A percentile compares a stretch with the other conserved stretches of the same genome.
phyloP scores from a whole-genome alignment of 2,113 vertebrate genomes.

The Macroglossus sobrinus region DNA sequence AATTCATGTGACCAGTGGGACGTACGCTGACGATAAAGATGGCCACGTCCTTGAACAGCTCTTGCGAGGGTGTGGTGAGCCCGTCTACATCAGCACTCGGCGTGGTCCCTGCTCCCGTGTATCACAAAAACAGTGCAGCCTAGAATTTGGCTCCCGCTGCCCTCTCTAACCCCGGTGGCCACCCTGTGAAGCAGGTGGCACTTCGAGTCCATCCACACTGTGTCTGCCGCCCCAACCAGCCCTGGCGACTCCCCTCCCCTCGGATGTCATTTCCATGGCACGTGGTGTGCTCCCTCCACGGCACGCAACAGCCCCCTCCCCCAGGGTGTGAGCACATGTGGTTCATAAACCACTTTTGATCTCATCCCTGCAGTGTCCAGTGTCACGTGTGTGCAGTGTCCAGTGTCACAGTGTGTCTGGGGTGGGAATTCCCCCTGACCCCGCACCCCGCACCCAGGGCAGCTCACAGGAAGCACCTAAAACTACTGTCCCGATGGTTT shows the following conservation, averaged over 20 bases:
- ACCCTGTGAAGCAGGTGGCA: background rate
- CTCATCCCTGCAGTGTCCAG: background rate
- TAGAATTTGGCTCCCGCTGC: rapidly evolving
- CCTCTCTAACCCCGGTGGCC: background rate
- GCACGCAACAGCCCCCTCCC: background rate
- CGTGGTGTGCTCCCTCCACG: background rate
- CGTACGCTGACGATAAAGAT: background rate
- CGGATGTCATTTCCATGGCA: background rate
- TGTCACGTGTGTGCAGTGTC: too few species aligned
- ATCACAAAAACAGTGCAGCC: background rate
- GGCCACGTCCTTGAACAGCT: background rate
- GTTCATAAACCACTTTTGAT: background rate
- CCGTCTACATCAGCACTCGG: rapidly evolving
- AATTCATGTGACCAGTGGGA: rapidly evolving
- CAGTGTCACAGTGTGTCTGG: too few species aligned
- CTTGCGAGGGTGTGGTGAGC: rapidly evolving
- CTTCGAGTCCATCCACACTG: too few species aligned
- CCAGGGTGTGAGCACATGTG: background rate
- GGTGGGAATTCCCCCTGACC: background rate
- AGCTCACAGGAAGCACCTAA: rapidly evolving
- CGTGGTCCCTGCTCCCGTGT: rapidly evolving
- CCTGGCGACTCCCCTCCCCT: too few species aligned
- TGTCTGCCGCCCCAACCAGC: too few species aligned
- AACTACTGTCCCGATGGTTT: background rate
- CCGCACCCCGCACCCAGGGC: too few species aligned